phyloP scores from a whole-genome alignment of 2,888 invertebrate species.

The Tipula unca region DNA sequence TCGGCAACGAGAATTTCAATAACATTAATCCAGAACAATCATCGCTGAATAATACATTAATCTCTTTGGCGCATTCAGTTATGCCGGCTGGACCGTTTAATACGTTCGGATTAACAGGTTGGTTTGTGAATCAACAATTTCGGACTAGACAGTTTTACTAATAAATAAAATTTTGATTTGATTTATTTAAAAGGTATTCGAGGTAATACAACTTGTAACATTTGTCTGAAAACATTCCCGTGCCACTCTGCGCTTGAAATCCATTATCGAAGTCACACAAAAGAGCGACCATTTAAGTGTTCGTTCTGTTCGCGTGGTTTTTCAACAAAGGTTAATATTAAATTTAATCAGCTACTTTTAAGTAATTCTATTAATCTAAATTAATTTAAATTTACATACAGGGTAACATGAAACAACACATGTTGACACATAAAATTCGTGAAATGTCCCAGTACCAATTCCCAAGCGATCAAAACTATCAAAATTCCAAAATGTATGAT shows the following conservation, averaged over 20 bases:
- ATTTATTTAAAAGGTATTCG: constrained; percentile 78
- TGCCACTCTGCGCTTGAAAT: constrained; percentile 97
- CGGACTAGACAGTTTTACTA: not conserved
- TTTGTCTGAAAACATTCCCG: constrained; percentile 98
- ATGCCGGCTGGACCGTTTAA: constrained; percentile 80
- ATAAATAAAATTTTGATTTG: not conserved
- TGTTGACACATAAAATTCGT: constrained; percentile 94
- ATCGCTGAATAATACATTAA: not conserved
- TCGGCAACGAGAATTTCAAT: constrained; percentile 32
- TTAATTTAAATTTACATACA: constrained; percentile 39
- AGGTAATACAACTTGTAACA: constrained; percentile 86
- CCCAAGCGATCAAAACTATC: not conserved
- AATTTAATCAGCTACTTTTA: not conserved
- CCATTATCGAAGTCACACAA: constrained; percentile 93
- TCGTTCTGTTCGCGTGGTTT: constrained; percentile 93
- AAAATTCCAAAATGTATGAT: constrained; percentile 15
- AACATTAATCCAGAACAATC: constrained; percentile 54
- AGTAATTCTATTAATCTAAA: not conserved
- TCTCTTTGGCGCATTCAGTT: constrained; percentile 49
- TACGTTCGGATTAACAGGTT: constrained; percentile 70
- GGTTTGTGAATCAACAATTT: constrained; percentile 26
- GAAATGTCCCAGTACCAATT: constrained; percentile 49
- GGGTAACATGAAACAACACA: constrained; percentile 99
- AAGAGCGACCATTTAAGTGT: constrained; percentile 95
- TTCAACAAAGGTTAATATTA: constrained; percentile 83